Evolutionary conservation across 2,797 vertebrate species (phyloP), one percentile per base, ranked within the genome.

Genomic region (Alfaro cultratus): DNA sequence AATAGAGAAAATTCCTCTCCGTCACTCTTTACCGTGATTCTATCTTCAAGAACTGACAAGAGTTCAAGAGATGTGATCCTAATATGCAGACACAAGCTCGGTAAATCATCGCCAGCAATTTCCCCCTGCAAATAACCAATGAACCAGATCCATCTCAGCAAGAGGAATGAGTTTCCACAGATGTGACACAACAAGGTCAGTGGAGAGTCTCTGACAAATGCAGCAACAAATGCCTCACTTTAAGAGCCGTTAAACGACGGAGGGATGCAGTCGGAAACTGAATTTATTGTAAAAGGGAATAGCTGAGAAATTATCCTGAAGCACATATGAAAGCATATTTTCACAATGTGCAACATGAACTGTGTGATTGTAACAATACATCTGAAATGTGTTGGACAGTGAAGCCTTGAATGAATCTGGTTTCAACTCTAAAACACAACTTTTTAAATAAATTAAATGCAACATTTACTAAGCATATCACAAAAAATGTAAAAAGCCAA

Each of bases 21-120:
- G 80, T 85, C 80, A 75, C 73, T 85, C 70, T 85, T 88, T 83
- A 81, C 80, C 82, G 75, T 72, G 83, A 85, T 87, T 85, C 15
- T 78, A 78, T 81, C 73, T 76, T 13, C 79, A 71, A 77, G 77
- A 90, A 88, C 70, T 87, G 68, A 71, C 36, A 62, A 78, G 11
- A 53, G 76, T 73, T 79, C 72, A 23, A 82, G 81, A 87, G 73
- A 83, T 62, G 62, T 26, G 41, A 78, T 79, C 60, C 62, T 72
- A 43, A 13, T 76, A 55, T 1, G 5, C 68, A 29, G 26, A 81
- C 83, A 62, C 70, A 39, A 31, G 77, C 83, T 84, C 31, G 1
- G 71, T 88, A 80, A 91, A 88, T 91, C 86, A 87, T 82, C 89
- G 89, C 85, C 74, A 67, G 78, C 81, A 83, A 89, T 90, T 90